These are phyloP conservation scores for Pegoplata infirma DNA, from an alignment of 2,888 invertebrate species.

Conservation along the genomic window DNA sequence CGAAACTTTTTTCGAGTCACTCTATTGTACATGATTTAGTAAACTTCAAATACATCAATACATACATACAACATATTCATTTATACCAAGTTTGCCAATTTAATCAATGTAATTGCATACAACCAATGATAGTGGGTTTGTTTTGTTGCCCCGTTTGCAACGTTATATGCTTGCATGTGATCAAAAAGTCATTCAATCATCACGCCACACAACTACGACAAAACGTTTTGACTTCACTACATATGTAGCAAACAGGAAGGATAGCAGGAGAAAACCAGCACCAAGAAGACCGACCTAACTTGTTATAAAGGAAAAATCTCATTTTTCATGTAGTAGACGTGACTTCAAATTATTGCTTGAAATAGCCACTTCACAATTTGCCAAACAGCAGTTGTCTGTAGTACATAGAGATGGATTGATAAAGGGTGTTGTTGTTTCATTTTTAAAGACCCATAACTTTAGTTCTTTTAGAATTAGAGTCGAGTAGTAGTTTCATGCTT, in stretches of 20 bases:
- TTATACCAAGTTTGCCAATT: conserved; percentile 51
- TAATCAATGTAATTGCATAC: conserved; percentile 60
- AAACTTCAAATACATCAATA: conserved; percentile 27
- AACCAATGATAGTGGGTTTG: conserved; percentile 36
- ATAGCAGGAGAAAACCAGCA: neutral
- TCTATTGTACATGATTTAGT: neutral
- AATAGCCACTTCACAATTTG: conserved; percentile 60
- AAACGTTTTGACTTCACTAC: conserved; percentile 10
- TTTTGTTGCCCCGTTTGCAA: neutral
- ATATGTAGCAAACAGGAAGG: conserved; percentile 28
- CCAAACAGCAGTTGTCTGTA: conserved; percentile 38
- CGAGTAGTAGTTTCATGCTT: neutral
- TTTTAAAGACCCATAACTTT: conserved; percentile 26
- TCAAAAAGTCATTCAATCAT: conserved; percentile 55
- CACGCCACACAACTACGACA: conserved; percentile 5
- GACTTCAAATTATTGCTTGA: conserved; percentile 63
- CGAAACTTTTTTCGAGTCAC: too few relatives aligned
- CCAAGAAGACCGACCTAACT: neutral
- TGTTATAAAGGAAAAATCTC: conserved; percentile 32
- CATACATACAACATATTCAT: conserved; percentile 21
- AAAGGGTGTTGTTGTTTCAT: conserved; percentile 1
- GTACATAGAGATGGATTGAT: too few relatives aligned
- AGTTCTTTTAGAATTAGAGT: neutral
- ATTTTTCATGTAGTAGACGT: conserved; percentile 61
- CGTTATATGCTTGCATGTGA: conserved; percentile 10